Percentiles rank a stretch among this genome's conserved stretches.
Evolutionary conservation across 2,888 invertebrate genomes (phyloP).

Genomic region (Cordilura impudica): DNA sequence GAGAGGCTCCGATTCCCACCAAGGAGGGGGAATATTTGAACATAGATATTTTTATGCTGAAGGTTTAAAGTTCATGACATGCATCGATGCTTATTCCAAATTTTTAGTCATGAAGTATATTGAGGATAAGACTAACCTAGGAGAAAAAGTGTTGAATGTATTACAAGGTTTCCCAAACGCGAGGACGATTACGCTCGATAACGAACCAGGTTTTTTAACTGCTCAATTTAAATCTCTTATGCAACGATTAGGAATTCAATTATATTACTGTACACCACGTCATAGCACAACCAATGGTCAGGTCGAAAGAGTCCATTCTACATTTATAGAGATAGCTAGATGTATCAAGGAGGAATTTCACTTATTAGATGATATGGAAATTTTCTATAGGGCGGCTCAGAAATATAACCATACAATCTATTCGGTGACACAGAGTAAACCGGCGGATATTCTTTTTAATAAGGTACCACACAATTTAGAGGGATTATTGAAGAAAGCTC

Average conservation of each 20-base stretch:
- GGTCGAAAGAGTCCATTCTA: constrained; percentile 34
- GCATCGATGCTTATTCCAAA: constrained; percentile 51
- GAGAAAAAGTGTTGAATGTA: constrained; percentile 47
- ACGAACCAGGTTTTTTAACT: constrained; percentile 39
- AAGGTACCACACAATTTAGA: constrained; percentile 31
- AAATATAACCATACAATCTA: constrained; percentile 48
- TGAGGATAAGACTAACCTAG: constrained; percentile 43
- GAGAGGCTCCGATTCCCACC: constrained; percentile 47
- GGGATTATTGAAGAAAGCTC: constrained; percentile 18
- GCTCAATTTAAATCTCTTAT: constrained; percentile 52
- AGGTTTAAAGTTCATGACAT: constrained; percentile 35
- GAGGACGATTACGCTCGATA: constrained; percentile 24
- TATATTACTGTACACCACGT: constrained; percentile 45
- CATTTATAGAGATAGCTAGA: background rate
- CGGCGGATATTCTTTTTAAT: constrained; percentile 38
- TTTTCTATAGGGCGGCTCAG: constrained; percentile 7
- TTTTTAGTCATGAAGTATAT: constrained; percentile 49
- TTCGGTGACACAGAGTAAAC: constrained; percentile 40
- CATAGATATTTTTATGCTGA: constrained; percentile 47
- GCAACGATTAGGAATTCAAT: constrained; percentile 46
- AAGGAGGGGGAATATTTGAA: constrained; percentile 50
- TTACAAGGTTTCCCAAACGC: constrained; percentile 45
- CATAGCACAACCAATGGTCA: constrained; percentile 39
- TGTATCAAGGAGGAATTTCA: constrained; percentile 27
- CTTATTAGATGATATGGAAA: background rate